These are phyloP conservation scores for Pteruthius melanotis DNA, from an alignment of 2,113 vertebrate genomes.

Conservation along the genomic window DNA sequence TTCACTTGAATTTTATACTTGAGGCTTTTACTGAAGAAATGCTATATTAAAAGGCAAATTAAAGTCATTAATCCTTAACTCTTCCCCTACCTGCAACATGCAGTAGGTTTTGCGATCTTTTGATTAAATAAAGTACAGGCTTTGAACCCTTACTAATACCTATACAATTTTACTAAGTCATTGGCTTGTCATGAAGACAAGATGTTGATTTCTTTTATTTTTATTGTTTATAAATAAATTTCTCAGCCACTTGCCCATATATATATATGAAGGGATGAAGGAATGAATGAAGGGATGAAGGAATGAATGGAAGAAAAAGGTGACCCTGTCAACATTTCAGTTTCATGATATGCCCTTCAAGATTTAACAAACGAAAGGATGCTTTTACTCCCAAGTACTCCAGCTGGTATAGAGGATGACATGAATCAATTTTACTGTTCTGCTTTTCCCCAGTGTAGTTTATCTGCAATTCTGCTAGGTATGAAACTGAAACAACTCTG, in stretches of 20 bases:
- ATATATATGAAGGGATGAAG: not conserved
- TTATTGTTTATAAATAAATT: not conserved
- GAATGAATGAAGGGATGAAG: not conserved
- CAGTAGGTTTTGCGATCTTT: constrained; percentile 26
- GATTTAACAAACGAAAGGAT: constrained; percentile 16
- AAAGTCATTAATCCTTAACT: constrained; percentile 78
- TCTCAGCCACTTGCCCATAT: not conserved
- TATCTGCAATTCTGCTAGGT: not conserved
- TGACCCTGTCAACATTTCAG: constrained; percentile 13
- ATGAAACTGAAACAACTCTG: constrained; percentile 2
- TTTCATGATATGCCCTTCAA: not conserved
- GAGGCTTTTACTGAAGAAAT: constrained; percentile 71
- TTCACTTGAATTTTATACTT: constrained; percentile 74
- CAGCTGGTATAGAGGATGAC: not conserved
- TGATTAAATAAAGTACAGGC: constrained; percentile 49
- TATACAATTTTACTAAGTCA: not conserved
- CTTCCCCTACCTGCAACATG: constrained; percentile 62
- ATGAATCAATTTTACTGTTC: constrained; percentile 44
- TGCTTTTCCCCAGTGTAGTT: not conserved
- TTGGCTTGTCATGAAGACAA: not conserved
- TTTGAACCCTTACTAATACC: constrained; percentile 51
- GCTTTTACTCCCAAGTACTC: constrained; percentile 24
- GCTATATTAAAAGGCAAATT: constrained; percentile 77
- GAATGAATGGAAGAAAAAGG: constrained; percentile 4
- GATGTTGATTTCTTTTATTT: not conserved